These are phyloP conservation scores for Rhipidura dahli DNA, from an alignment of 2,113 vertebrate species.

Conservation along the genomic window DNA sequence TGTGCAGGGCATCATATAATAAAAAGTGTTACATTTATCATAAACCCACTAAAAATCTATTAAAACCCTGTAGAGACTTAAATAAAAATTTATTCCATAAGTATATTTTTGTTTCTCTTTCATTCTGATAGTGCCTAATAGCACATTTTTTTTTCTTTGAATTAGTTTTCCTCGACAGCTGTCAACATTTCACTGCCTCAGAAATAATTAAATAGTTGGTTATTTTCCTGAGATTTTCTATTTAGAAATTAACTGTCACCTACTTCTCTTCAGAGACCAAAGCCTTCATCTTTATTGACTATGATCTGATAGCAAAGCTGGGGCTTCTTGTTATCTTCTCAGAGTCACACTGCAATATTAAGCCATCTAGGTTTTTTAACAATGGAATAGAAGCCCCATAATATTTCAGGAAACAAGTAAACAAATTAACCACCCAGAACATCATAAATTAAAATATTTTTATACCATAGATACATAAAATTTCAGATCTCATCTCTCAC, in stretches of 20 bases:
- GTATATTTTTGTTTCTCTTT: background rate
- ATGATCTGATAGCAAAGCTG: background rate
- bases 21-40: background rate
- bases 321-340: background rate
- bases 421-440: background rate
- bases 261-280: background rate
- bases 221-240: constrained; percentile 10
- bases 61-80: background rate
- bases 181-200: constrained; percentile 9
- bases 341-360: background rate
- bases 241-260: background rate
- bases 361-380: background rate
- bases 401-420: background rate
- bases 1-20: background rate
- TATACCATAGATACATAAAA: background rate
- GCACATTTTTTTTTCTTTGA: background rate
- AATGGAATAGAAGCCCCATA: background rate
- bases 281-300: background rate
- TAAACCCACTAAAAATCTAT: background rate
- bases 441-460: background rate
- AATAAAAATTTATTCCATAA: background rate
- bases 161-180: background rate
- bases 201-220: constrained; percentile 3
- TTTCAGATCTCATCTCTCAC: background rate
- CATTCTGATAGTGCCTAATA: background rate